Percentiles rank a stretch among this genome's conserved stretches.
Conservation (phyloP, 2,113 vertebrate species). For the Procavia capensis region DNA sequence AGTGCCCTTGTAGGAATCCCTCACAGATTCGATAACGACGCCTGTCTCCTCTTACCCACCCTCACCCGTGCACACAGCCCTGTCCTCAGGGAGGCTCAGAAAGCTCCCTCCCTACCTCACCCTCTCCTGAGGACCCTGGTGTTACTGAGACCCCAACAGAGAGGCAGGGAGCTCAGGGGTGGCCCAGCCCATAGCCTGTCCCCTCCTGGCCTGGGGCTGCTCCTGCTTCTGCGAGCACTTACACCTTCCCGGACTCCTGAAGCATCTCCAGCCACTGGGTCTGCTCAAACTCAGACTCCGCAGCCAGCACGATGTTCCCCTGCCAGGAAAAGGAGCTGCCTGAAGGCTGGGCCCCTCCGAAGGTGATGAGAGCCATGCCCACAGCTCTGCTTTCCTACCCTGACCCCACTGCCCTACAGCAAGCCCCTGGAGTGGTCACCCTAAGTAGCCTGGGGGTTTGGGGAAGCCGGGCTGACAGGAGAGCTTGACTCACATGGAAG, state of each 20-base stretch:
- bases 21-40: not conserved
- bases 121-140: not conserved
- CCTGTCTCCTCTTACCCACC: not conserved
- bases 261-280: constrained; percentile 97
- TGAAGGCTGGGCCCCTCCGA: not conserved
- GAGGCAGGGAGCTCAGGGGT: not conserved
- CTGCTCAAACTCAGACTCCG: constrained; percentile 95
- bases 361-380: fast-evolving
- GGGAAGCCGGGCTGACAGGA: not conserved
- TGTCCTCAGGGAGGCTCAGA: not conserved
- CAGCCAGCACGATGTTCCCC: constrained; percentile 95
- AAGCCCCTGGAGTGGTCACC: not conserved
- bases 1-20: not conserved
- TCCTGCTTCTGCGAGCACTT: constrained; percentile 79
- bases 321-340: constrained; percentile 77
- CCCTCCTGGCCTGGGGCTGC: not conserved
- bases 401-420: no score
- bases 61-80: not conserved
- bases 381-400: not conserved
- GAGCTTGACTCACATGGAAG: constrained; percentile 91
- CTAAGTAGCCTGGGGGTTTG: not conserved
- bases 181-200: not conserved
- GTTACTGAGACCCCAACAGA: not conserved
- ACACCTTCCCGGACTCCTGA: constrained; percentile 99
- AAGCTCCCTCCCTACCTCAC: not conserved